Evolutionary conservation across 2,888 invertebrate genomes (phyloP).

Genomic region (Acanthacorydalis orientalis): DNA sequence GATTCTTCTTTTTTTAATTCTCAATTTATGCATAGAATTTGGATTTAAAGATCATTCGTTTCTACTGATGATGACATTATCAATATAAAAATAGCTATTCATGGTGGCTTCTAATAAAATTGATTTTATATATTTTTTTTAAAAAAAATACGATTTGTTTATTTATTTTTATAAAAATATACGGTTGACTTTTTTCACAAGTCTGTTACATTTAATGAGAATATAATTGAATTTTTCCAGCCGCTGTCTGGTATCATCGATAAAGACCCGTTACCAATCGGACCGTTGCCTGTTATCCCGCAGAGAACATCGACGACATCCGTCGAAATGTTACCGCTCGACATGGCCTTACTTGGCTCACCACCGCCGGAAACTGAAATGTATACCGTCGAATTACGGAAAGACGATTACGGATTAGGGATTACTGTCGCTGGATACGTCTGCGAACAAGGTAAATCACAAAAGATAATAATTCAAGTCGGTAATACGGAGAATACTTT

Average conservation of each 20-base stretch:
- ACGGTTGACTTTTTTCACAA: conserved; percentile 8
- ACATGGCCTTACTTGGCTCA: conserved; percentile 36
- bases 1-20: too few species aligned
- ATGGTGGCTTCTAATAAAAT: too few species aligned
- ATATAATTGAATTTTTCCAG: conserved; percentile 20
- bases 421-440: conserved; percentile 96
- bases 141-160: neutral
- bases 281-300: conserved; percentile 7
- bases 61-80: too few species aligned
- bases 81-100: too few species aligned
- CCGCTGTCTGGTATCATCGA: conserved; percentile 47
- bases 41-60: too few species aligned
- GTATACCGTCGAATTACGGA: conserved; percentile 75
- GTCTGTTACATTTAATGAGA: neutral
- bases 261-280: conserved; percentile 32
- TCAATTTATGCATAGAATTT: too few species aligned
- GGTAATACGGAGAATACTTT: too few species aligned
- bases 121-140: too few species aligned
- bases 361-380: conserved; percentile 79
- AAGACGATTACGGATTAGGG: conserved; percentile 83
- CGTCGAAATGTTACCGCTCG: conserved; percentile 28
- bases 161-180: conserved; percentile 14
- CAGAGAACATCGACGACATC: conserved; percentile 6
- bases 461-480: too few species aligned
- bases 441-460: conserved; percentile 62